Conservation (phyloP, 2,888 invertebrate species). For the Hedychridium roseum region DNA sequence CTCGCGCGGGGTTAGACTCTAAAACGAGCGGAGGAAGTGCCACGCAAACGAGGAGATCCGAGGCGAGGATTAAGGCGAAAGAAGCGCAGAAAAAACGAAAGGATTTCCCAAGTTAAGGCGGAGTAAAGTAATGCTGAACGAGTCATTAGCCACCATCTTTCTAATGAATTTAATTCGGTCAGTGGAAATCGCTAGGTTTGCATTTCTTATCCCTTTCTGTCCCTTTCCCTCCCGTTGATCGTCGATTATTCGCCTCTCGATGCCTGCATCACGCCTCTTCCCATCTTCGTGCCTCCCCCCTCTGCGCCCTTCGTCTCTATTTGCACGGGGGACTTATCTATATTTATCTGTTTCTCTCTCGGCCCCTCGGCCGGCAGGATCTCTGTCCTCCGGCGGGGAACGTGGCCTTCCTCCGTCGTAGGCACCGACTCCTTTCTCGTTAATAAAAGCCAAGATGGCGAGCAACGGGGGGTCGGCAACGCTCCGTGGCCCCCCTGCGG, state of each 20-base stretch:
- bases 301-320: too few species aligned
- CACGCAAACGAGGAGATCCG: not conserved
- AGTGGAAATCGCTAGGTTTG: too few species aligned
- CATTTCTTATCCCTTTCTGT: too few species aligned
- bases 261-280: too few species aligned
- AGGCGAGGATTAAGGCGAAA: not conserved
- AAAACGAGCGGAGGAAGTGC: not conserved
- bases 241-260: too few species aligned
- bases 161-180: slow-evolving; percentile 58
- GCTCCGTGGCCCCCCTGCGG: slow-evolving; percentile 59
- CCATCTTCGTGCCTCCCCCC: too few species aligned
- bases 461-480: slow-evolving; percentile 60
- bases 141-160: slow-evolving; percentile 52
- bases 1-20: too few species aligned
- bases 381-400: too few species aligned
- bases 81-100: not conserved
- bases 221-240: too few species aligned
- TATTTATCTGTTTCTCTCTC: not conserved
- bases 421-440: slow-evolving; percentile 57
- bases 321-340: too few species aligned
- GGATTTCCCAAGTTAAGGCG: slow-evolving; percentile 22
- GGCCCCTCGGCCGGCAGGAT: too few species aligned
- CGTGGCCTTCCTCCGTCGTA: slow-evolving; percentile 18
- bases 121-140: slow-evolving; percentile 46
- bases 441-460: slow-evolving; percentile 63